Evolutionary conservation across 2,113 vertebrate genomes (phyloP).

Genomic region (Sialia sialis): DNA sequence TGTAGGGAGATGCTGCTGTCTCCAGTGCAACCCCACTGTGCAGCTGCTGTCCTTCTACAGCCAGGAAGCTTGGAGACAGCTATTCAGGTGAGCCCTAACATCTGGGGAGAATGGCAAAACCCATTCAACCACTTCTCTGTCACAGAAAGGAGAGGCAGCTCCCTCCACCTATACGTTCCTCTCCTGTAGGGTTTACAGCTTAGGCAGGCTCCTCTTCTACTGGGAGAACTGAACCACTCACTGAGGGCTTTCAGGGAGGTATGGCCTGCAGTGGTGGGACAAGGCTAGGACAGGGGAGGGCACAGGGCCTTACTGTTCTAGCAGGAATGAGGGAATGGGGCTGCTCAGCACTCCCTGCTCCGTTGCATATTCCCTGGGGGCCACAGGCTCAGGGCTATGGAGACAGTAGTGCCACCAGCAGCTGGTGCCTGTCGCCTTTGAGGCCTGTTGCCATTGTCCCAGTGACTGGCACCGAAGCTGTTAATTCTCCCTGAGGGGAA

Average conservation of each 20-base stretch:
- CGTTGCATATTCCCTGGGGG: not conserved
- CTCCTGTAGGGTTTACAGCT: not conserved
- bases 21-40: rapidly evolving
- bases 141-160: not conserved
- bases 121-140: not conserved
- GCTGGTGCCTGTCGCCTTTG: not conserved
- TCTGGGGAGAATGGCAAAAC: not conserved
- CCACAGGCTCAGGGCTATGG: not conserved
- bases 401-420: not conserved
- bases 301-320: not conserved
- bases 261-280: not conserved
- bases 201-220: not conserved
- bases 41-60: not conserved
- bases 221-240: rapidly evolving
- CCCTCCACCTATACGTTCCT: not conserved
- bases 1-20: not conserved
- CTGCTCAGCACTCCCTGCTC: not conserved
- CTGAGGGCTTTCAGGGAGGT: rapidly evolving
- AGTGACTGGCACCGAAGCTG: not conserved
- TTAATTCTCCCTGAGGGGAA: not conserved
- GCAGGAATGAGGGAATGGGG: not conserved
- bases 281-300: not conserved
- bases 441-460: not conserved
- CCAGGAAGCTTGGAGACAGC: not conserved
- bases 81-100: not conserved